Conservation (phyloP, 2,888 invertebrate species). For the Augiades crinisus region DNA sequence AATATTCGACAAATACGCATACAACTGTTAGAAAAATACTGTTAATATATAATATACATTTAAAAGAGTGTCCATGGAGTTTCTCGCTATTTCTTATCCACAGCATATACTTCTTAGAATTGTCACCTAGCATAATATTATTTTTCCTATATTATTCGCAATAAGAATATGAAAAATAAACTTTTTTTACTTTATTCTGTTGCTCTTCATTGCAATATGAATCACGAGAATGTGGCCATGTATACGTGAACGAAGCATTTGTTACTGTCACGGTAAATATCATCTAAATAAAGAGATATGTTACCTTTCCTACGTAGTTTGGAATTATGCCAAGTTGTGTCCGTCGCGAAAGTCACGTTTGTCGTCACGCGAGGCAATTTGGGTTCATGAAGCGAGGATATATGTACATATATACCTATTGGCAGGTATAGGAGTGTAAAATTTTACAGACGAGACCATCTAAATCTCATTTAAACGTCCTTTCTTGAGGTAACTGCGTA, state of each 20-base stretch:
- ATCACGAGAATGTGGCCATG: conserved; percentile 32
- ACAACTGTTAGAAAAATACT: too few species aligned
- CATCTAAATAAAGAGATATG: conserved; percentile 64
- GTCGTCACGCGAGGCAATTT: conserved; percentile 53
- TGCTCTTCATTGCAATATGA: conserved; percentile 37
- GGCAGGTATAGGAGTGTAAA: conserved; percentile 49
- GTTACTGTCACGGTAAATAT: conserved; percentile 59
- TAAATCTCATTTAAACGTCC: too few species aligned
- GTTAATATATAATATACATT: too few species aligned
- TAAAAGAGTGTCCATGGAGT: too few species aligned
- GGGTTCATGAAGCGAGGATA: conserved; percentile 47
- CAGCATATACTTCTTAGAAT: too few species aligned
- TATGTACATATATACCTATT: conserved; percentile 35
- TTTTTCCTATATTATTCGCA: too few species aligned
- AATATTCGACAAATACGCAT: too few species aligned
- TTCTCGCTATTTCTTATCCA: too few species aligned
- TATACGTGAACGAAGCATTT: conserved; percentile 43
- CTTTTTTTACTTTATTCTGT: conserved; percentile 8
- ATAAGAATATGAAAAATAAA: conserved; percentile 6
- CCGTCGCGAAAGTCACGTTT: conserved; percentile 59
- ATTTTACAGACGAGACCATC: too few species aligned
- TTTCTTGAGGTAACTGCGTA: too few species aligned
- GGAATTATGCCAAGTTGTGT: conserved; percentile 66
- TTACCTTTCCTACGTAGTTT: conserved; percentile 64
- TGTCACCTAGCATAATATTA: too few species aligned